phyloP scores from a whole-genome alignment of 2,113 vertebrate species.

The Pogona vitticeps region DNA sequence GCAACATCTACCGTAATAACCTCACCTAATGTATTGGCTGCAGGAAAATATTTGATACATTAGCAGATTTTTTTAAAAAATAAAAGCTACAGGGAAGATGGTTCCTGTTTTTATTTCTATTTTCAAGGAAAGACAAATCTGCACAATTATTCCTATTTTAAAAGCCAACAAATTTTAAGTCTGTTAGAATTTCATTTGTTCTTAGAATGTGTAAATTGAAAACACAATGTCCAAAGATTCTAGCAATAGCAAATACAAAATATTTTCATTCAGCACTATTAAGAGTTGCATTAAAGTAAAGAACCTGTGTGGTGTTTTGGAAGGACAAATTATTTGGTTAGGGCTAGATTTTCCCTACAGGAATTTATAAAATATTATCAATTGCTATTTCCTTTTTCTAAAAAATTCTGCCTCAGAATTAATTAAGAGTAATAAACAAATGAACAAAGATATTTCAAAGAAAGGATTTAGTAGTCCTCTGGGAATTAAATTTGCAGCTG shows the following conservation, averaged over 20 bases:
- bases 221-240: not conserved
- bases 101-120: not conserved
- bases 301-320: not conserved
- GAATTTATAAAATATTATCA: not conserved
- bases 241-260: not conserved
- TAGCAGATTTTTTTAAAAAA: not conserved
- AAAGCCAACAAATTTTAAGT: not conserved
- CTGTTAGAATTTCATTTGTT: not conserved
- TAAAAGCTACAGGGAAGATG: not conserved
- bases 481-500: not conserved
- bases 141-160: not conserved
- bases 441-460: not conserved
- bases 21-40: slow-evolving; percentile 84
- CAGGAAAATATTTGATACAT: not conserved
- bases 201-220: not conserved
- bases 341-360: not conserved
- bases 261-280: not conserved
- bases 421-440: not conserved
- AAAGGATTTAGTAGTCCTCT: not conserved
- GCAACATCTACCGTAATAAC: slow-evolving; percentile 80
- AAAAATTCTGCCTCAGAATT: not conserved
- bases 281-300: not conserved
- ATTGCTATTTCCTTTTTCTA: not conserved
- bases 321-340: not conserved
- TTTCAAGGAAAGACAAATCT: not conserved